Evolutionary conservation across 2,888 invertebrate genomes (phyloP).

Genomic region (Apeira syringaria): DNA sequence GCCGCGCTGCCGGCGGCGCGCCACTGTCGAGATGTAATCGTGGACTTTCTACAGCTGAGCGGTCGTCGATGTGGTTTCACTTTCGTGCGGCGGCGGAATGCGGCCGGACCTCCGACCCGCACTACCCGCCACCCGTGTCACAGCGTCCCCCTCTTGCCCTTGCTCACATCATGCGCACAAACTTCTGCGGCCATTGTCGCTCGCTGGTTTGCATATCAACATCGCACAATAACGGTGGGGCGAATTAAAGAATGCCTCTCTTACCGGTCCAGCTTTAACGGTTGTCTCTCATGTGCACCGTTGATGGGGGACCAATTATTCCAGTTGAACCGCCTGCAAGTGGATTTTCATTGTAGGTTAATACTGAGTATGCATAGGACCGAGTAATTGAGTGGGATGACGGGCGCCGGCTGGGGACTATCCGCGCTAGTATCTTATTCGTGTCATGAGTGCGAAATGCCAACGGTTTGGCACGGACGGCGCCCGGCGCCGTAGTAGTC

Average conservation of each 20-base stretch:
- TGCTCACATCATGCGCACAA: conserved; percentile 27
- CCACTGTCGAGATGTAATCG: conserved; percentile 69
- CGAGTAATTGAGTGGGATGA: conserved; percentile 13
- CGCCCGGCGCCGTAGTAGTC: conserved; percentile 32
- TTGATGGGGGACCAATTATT: conserved; percentile 34
- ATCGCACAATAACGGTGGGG: conserved; percentile 40
- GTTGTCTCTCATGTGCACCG: conserved; percentile 37
- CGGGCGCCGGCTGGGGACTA: conserved; percentile 43
- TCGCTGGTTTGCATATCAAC: conserved; percentile 48
- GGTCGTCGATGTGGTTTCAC: conserved; percentile 73
- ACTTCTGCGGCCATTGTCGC: conserved; percentile 30
- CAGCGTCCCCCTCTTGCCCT: conserved; percentile 37
- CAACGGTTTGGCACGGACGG: conserved; percentile 74
- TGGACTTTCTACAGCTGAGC: conserved; percentile 81
- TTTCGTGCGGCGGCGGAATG: conserved; percentile 79
- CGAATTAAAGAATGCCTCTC: conserved; percentile 47
- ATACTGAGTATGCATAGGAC: conserved; percentile 45
- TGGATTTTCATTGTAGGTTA: conserved; percentile 43
- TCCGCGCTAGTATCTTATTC: conserved; percentile 81
- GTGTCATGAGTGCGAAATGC: conserved; percentile 83
- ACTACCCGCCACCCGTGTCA: conserved; percentile 53
- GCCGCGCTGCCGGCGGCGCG: conserved; percentile 39
- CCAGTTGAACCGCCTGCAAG: conserved; percentile 15
- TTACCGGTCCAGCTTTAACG: conserved; percentile 40
- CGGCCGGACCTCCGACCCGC: conserved; percentile 80